phyloP scores from a whole-genome alignment of 2,113 vertebrate species.

The Asarcornis scutulata region DNA sequence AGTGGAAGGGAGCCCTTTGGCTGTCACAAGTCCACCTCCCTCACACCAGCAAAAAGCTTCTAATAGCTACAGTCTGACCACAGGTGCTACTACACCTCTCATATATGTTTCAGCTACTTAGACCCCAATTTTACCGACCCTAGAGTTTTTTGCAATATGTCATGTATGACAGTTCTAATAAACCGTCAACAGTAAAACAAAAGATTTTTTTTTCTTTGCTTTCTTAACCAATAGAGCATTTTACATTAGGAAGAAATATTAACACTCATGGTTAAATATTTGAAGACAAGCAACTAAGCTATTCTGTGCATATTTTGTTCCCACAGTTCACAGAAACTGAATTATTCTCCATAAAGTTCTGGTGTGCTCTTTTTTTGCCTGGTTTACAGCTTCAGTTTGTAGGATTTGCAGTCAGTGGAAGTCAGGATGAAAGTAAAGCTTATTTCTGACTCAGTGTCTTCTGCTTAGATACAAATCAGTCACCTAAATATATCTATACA shows the following conservation, averaged over 20 bases:
- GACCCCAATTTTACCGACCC: neutral
- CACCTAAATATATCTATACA: neutral
- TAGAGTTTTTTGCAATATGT: neutral
- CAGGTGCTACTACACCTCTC: fast-evolving
- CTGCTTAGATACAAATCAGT: neutral
- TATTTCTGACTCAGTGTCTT: neutral
- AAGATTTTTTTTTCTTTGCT: neutral
- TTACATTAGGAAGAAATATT: neutral
- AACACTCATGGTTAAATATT: neutral
- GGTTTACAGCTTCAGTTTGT: neutral
- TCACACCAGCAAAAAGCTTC: neutral
- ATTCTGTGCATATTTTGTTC: neutral
- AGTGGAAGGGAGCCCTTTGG: neutral
- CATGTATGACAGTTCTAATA: neutral
- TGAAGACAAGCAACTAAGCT: neutral
- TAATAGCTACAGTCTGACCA: fast-evolving
- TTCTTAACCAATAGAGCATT: neutral
- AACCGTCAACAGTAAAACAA: neutral
- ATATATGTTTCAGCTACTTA: neutral
- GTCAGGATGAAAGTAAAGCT: neutral
- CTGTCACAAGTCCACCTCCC: neutral
- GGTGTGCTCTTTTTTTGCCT: conserved; percentile 13
- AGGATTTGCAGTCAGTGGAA: neutral
- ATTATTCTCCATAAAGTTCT: neutral
- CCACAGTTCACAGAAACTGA: neutral